These are phyloP conservation scores for Taxidea taxus DNA, from an alignment of 2,113 vertebrate genomes.

Conservation along the genomic window DNA sequence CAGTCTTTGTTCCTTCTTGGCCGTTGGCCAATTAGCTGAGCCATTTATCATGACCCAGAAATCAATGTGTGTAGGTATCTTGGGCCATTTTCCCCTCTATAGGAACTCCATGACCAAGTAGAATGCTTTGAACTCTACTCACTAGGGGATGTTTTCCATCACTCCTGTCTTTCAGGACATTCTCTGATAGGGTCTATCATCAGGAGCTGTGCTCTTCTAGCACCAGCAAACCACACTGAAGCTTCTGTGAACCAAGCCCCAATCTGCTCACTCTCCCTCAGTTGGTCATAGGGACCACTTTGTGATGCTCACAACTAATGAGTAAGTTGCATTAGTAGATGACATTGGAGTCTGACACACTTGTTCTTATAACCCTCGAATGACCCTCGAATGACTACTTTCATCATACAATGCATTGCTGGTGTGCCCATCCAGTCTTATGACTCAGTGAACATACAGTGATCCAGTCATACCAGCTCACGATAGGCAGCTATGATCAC, in stretches of 20 bases:
- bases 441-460: not conserved
- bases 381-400: not conserved
- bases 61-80: not conserved
- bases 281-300: not conserved
- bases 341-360: not conserved
- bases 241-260: not conserved
- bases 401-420: not conserved
- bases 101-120: not conserved
- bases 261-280: not conserved
- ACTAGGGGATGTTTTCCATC: not conserved
- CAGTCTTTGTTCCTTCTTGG: not conserved
- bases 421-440: not conserved
- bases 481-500: not conserved
- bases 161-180: not conserved
- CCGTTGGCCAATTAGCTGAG: not conserved
- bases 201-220: not conserved
- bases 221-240: not conserved
- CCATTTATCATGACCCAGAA: not conserved
- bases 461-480: not conserved
- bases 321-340: not conserved
- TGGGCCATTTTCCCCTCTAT: not conserved
- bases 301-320: not conserved
- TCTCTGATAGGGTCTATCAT: not conserved
- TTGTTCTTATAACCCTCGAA: not conserved
- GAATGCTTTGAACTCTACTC: not conserved